Evolutionary conservation across 1,140 invertebrate genomes (phyloP).

Genomic region (Zaprionus ghesquierei): DNA sequence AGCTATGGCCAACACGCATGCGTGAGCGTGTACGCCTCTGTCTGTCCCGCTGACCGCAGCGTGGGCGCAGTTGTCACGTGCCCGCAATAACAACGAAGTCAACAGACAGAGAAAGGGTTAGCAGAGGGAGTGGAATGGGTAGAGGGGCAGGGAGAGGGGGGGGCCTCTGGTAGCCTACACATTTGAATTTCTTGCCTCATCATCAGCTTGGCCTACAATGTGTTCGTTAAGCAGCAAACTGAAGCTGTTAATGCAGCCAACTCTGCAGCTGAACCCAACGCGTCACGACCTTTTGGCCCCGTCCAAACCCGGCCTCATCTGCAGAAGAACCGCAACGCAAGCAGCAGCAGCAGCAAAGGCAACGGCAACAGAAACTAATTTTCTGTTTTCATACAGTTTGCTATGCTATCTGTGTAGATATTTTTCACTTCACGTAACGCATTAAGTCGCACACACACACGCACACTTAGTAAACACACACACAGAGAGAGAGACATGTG

Average conservation of each 20-base stretch:
- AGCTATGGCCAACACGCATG: constrained; percentile 12
- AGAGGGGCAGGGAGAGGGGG: not conserved
- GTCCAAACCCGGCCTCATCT: not conserved
- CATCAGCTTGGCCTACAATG: constrained; percentile 69
- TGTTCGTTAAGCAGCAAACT: constrained; percentile 55
- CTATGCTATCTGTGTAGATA: constrained; percentile 11
- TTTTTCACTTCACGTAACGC: constrained; percentile 65
- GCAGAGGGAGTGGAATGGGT: not conserved
- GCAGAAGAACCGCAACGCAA: constrained; percentile 37
- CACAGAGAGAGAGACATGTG: not conserved
- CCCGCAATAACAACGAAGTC: constrained; percentile 69
- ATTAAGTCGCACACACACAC: constrained; percentile 37
- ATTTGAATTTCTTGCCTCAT: constrained; percentile 72
- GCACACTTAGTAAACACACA: constrained; percentile 4
- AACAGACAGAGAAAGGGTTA: not conserved
- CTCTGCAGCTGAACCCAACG: not conserved
- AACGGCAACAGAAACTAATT: constrained; percentile 60
- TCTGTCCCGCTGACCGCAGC: constrained; percentile 24
- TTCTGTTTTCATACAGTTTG: constrained; percentile 53
- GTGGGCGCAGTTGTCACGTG: constrained; percentile 79
- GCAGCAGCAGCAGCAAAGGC: constrained; percentile 12
- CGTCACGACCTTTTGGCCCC: constrained; percentile 46
- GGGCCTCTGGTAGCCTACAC: not conserved
- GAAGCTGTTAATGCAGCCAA: constrained; percentile 7
- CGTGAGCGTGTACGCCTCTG: constrained; percentile 18